phyloP scores from a whole-genome alignment of 1,140 invertebrate genomes.

The Centruroides vittatus region DNA sequence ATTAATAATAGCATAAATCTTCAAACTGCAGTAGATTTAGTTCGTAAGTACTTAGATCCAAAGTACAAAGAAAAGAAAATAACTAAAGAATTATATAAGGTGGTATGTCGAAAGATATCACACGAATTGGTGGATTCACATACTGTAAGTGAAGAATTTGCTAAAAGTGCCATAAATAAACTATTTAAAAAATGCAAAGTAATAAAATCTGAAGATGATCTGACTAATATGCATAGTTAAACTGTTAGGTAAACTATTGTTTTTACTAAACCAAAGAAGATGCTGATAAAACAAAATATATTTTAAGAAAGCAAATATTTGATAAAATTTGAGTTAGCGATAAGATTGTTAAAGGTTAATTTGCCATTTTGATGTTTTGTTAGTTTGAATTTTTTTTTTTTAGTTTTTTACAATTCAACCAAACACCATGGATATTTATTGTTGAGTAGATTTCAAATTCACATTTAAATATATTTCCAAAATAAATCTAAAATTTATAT shows the following conservation, averaged over 20 bases:
- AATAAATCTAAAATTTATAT: too few species aligned
- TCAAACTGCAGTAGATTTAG: constrained; percentile 14
- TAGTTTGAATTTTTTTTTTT: too few species aligned
- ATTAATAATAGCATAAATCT: constrained; percentile 8
- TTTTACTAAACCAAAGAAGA: neutral
- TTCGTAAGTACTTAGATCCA: constrained; percentile 14
- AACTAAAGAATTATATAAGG: constrained; percentile 16
- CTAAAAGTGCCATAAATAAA: constrained; percentile 12
- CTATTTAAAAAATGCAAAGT: constrained; percentile 2
- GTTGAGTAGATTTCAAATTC: too few species aligned
- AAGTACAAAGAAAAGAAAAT: constrained; percentile 14
- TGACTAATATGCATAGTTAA: neutral
- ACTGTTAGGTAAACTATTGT: neutral
- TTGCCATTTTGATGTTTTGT: too few species aligned
- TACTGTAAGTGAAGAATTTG: constrained; percentile 10
- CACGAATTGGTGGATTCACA: constrained; percentile 13
- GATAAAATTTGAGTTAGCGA: too few species aligned
- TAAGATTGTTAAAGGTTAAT: too few species aligned
- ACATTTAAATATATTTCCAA: too few species aligned
- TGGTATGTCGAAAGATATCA: constrained; percentile 14
- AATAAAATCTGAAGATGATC: neutral
- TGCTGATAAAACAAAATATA: too few species aligned
- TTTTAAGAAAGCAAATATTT: too few species aligned
- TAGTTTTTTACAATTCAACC: too few species aligned
- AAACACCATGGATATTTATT: too few species aligned